phyloP scores from a whole-genome alignment of 2,888 invertebrate genomes.

The Tryphoninae sp. region DNA sequence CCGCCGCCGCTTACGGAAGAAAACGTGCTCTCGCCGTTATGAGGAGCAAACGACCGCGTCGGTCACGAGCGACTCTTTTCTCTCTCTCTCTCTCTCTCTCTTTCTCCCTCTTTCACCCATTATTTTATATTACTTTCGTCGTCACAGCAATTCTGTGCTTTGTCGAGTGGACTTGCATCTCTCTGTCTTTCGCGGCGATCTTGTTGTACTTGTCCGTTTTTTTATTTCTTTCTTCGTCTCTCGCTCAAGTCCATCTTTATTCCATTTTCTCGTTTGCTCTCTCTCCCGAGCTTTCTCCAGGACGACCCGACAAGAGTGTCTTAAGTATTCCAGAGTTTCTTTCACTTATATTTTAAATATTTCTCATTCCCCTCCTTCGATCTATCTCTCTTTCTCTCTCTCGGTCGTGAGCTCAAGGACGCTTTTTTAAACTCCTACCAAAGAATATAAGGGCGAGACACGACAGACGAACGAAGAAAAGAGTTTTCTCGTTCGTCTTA shows the following conservation, averaged over 20 bases:
- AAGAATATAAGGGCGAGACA: conserved; percentile 32
- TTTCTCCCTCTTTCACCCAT: not conserved
- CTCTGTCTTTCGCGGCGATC: conserved; percentile 26
- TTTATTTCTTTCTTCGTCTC: not conserved
- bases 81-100: conserved; percentile 5
- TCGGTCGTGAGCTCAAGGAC: conserved; percentile 25
- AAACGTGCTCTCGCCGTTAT: conserved; percentile 37
- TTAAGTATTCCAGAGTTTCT: conserved; percentile 67
- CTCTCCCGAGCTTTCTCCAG: not conserved
- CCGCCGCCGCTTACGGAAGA: conserved; percentile 43
- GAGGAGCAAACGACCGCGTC: not conserved
- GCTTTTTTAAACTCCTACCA: conserved; percentile 27
- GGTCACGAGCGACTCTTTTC: conserved; percentile 22
- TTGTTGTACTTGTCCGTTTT: conserved; percentile 17
- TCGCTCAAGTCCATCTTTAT: conserved; percentile 38
- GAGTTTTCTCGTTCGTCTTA: conserved; percentile 27
- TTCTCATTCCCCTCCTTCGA: conserved; percentile 42
- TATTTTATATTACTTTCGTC: conserved; percentile 46
- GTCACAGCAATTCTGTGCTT: conserved; percentile 17
- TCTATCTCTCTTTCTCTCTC: conserved; percentile 21
- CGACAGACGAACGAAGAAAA: conserved; percentile 3
- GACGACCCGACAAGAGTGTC: conserved; percentile 55
- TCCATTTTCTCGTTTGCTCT: conserved; percentile 21
- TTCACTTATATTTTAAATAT: conserved; percentile 67
- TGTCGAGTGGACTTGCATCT: conserved; percentile 36